phyloP scores from a whole-genome alignment of 2,113 vertebrate species.

The Hyaena hyaena region DNA sequence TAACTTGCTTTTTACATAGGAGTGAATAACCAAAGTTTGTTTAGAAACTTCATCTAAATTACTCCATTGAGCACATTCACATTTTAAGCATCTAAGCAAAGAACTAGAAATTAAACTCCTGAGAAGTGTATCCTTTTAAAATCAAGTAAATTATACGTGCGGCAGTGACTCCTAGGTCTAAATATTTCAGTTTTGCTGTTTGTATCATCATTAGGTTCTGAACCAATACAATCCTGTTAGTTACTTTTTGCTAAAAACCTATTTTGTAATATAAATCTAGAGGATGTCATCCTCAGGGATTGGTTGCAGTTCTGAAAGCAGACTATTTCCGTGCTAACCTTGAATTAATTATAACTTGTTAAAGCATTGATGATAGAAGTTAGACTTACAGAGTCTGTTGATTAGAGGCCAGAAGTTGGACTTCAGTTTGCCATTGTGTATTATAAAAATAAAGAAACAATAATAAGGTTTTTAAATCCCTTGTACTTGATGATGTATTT shows the following conservation, averaged over 20 bases:
- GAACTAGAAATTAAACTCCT: not conserved
- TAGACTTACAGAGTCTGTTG: conserved; percentile 42
- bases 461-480: conserved; percentile 17
- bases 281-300: not conserved
- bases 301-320: not conserved
- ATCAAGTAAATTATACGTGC: not conserved
- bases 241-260: conserved; percentile 56
- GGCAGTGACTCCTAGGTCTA: not conserved
- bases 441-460: conserved; percentile 64
- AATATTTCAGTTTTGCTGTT: not conserved
- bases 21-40: not conserved
- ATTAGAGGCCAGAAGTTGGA: conserved; percentile 53
- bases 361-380: conserved; percentile 57
- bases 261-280: conserved; percentile 5
- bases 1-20: not conserved
- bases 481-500: conserved; percentile 21
- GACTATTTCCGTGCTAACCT: conserved; percentile 39
- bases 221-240: not conserved
- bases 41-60: not conserved
- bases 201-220: not conserved
- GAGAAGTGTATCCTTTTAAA: not conserved
- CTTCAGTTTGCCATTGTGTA: conserved; percentile 57
- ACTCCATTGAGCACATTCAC: not conserved
- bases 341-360: conserved; percentile 28
- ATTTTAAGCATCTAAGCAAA: not conserved